Evolutionary conservation across 1,140 invertebrate genomes (phyloP).

Genomic region (Zaprionus kolodkinae): DNA sequence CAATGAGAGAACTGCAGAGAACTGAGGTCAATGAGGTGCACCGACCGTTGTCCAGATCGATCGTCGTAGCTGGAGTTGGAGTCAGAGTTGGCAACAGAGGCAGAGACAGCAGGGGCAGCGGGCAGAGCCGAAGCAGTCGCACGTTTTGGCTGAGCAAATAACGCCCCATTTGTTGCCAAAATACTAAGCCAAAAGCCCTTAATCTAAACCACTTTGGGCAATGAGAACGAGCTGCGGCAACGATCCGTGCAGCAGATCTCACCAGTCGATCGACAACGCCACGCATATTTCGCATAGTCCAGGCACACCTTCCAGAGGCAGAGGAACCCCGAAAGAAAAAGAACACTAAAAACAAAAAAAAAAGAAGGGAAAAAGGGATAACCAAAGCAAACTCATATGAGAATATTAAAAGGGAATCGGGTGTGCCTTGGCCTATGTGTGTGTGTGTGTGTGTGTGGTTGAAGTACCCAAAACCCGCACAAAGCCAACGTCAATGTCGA

Average conservation of each 20-base stretch:
- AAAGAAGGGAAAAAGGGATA: conserved; percentile 34
- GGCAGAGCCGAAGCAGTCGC: conserved; percentile 66
- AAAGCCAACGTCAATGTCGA: conserved; percentile 43
- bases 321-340: not conserved
- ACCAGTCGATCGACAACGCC: conserved; percentile 65
- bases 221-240: conserved; percentile 32
- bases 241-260: conserved; percentile 42
- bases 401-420: not conserved
- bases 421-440: conserved; percentile 12
- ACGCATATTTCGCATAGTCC: conserved; percentile 80
- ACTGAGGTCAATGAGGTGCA: conserved; percentile 68
- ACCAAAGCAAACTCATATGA: conserved; percentile 1
- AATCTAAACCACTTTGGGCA: conserved; percentile 82
- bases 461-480: conserved; percentile 48
- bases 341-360: conserved; percentile 15
- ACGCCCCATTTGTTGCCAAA: conserved; percentile 67
- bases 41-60: conserved; percentile 69
- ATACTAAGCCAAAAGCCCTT: conserved; percentile 72
- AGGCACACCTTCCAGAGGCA: conserved; percentile 68
- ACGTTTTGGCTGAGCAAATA: conserved; percentile 81
- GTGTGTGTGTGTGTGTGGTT: conserved; percentile 14
- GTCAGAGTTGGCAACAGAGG: conserved; percentile 27
- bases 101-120: conserved; percentile 28
- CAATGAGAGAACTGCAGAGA: conserved; percentile 5
- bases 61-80: conserved; percentile 28